Conservation (phyloP, 2,888 invertebrate genomes). For the Phymatocera aterrima region DNA sequence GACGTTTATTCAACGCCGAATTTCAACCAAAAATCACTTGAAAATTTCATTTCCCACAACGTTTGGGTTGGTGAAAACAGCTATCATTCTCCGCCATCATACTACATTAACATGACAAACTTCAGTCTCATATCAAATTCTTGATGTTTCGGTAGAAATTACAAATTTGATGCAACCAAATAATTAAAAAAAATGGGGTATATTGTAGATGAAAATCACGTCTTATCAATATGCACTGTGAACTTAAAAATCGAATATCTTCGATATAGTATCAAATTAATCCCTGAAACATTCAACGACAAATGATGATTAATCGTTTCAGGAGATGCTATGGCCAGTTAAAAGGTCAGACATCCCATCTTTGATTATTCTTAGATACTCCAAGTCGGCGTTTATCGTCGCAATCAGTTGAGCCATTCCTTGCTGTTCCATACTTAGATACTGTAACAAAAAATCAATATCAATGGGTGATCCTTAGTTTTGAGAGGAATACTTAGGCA, state of each 20-base stretch:
- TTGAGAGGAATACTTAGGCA: no score
- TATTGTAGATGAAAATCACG: neutral
- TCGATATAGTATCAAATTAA: neutral
- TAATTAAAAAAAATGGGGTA: no score
- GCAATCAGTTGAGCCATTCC: slow-evolving; percentile 91
- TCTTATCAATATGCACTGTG: neutral
- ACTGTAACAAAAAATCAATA: slow-evolving; percentile 77
- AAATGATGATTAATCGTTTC: slow-evolving; percentile 49
- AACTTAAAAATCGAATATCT: slow-evolving; percentile 2
- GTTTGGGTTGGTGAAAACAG: no score
- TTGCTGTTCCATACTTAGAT: slow-evolving; percentile 90
- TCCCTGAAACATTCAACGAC: neutral
- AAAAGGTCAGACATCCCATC: slow-evolving; percentile 83
- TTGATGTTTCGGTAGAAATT: no score
- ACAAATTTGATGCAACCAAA: no score
- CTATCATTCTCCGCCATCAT: no score
- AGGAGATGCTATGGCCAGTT: slow-evolving; percentile 64
- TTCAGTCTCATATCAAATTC: no score
- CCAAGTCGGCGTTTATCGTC: slow-evolving; percentile 88
- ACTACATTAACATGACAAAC: no score
- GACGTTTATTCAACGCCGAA: no score
- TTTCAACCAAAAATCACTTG: no score
- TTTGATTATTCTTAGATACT: slow-evolving; percentile 86
- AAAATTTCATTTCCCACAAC: no score
- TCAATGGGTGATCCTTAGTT: no score